phyloP scores from a whole-genome alignment of 2,888 invertebrate species.

The Drosophila mimica region DNA sequence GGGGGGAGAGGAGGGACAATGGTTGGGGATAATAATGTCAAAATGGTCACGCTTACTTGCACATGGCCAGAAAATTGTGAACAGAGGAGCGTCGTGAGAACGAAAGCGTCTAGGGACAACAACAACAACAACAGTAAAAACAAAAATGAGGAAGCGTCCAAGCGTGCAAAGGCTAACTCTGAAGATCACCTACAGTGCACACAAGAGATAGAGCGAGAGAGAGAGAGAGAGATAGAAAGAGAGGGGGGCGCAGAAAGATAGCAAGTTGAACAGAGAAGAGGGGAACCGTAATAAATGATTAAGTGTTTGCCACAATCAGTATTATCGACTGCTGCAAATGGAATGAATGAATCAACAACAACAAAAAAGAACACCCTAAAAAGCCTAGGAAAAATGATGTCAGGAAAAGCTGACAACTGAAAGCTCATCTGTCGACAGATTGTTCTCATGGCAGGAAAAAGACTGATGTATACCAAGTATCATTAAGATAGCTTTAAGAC shows the following conservation, averaged over 20 bases:
- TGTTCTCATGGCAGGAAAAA: not conserved
- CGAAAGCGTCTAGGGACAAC: constrained; percentile 40
- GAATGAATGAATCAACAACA: constrained; percentile 19
- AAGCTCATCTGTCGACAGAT: not conserved
- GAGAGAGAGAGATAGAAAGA: not conserved
- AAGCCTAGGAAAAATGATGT: not conserved
- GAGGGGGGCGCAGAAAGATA: not conserved
- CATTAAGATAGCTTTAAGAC: not conserved
- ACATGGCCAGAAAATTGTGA: constrained; percentile 58
- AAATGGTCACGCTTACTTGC: constrained; percentile 74
- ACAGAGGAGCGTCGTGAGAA: constrained; percentile 48
- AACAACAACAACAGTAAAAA: not conserved
- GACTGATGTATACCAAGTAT: not conserved
- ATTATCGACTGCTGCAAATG: constrained; percentile 47
- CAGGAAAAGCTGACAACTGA: not conserved
- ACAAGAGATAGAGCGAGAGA: not conserved
- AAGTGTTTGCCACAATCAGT: constrained; percentile 60
- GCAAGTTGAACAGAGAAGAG: constrained; percentile 10
- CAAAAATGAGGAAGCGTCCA: constrained; percentile 37
- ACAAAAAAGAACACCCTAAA: not conserved
- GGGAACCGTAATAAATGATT: constrained; percentile 46
- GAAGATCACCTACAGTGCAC: constrained; percentile 10
- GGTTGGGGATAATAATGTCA: constrained; percentile 54
- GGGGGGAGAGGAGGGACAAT: not conserved
- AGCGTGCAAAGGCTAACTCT: constrained; percentile 39